Evolutionary conservation across 2,797 vertebrate genomes (phyloP).

Genomic region (Nasua narica): DNA sequence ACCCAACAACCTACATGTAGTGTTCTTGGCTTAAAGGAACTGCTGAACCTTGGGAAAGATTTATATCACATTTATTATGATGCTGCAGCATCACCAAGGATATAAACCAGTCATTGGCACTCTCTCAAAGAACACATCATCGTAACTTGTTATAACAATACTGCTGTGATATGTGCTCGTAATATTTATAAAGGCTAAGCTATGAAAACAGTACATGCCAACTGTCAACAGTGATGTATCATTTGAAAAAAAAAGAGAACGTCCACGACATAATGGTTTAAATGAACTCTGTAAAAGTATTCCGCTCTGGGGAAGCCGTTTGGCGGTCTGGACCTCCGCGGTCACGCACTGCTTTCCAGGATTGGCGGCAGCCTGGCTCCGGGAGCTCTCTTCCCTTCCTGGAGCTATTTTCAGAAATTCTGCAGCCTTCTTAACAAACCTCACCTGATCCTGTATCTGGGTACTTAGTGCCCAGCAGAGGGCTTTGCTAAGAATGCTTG

Average conservation of each 20-base stretch:
- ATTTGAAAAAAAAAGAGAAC: conserved; percentile 77
- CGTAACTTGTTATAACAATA: conserved; percentile 82
- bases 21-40: conserved; percentile 78
- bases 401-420: conserved; percentile 57
- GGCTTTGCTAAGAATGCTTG: neutral
- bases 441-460: neutral
- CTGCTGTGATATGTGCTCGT: conserved; percentile 81
- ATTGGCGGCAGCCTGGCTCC: conserved; percentile 56
- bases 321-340: conserved; percentile 22
- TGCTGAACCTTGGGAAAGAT: conserved; percentile 79
- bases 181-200: conserved; percentile 85
- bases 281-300: conserved; percentile 79
- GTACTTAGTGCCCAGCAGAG: neutral
- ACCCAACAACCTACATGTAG: conserved; percentile 15
- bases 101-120: conserved; percentile 84
- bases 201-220: conserved; percentile 81
- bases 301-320: conserved; percentile 54
- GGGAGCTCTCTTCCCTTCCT: conserved; percentile 33
- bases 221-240: conserved; percentile 81
- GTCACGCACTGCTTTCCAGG: conserved; percentile 69
- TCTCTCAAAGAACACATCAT: conserved; percentile 83
- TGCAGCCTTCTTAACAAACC: neutral
- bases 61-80: conserved; percentile 82
- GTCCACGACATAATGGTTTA: conserved; percentile 74
- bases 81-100: conserved; percentile 78